A percentile compares a stretch with the other conserved stretches of the same genome.
Evolutionary conservation across 37 sponge, comb jelly and placozoan species (phyloP).

Genomic region (Geodia barretti): DNA sequence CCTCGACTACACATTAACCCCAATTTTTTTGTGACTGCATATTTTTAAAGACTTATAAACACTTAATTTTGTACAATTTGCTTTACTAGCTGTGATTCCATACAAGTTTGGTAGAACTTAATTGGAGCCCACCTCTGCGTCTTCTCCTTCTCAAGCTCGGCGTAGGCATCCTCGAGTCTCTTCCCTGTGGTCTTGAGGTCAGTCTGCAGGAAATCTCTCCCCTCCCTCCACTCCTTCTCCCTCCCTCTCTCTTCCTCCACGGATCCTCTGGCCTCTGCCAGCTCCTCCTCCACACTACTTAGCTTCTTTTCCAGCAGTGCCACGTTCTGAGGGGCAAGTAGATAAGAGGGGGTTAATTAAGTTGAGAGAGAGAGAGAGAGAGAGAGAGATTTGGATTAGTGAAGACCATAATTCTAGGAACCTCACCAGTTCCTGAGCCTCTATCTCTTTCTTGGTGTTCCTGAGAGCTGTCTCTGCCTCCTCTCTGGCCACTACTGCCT

Average conservation of each 20-base stretch:
- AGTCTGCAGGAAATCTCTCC: slow-evolving; percentile 32
- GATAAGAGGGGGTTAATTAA: not conserved
- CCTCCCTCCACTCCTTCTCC: slow-evolving; percentile 16
- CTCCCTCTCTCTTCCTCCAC: slow-evolving; percentile 24
- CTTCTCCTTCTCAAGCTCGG: slow-evolving; percentile 39
- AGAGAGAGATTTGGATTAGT: not conserved
- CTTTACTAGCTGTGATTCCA: too few species aligned
- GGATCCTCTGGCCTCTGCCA: slow-evolving; percentile 1
- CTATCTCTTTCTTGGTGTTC: slow-evolving; percentile 17
- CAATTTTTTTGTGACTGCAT: not conserved
- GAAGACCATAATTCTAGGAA: not conserved
- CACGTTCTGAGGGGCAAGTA: slow-evolving; percentile 7
- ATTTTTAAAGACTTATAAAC: not conserved
- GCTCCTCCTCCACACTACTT: slow-evolving; percentile 49
- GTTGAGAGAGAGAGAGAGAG: not conserved
- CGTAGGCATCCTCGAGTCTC: slow-evolving; percentile 31
- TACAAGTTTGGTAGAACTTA: too few species aligned
- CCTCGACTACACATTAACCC: too few species aligned
- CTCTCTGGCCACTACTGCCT: not conserved
- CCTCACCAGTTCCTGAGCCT: slow-evolving; percentile 58
- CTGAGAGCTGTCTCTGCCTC: not conserved
- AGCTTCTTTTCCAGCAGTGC: slow-evolving; percentile 26
- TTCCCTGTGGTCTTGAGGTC: slow-evolving; percentile 67
- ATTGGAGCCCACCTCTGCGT: slow-evolving; percentile 16
- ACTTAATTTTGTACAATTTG: not conserved